phyloP scores from a whole-genome alignment of 2,113 vertebrate species.

The pig (Sus scrofa) region T2T-Sscrofa CM000822.6:28278501-28279000 shows the following conservation, averaged over 20 bases:
- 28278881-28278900: background rate
- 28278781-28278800: background rate
- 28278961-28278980: background rate
- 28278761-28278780: background rate
- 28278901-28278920: background rate
- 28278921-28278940: background rate
- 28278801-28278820: background rate
- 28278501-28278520: conserved; percentile 21
- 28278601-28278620: background rate
- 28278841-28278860: background rate
- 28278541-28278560: conserved; percentile 35
- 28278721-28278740: background rate
- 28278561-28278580: background rate
- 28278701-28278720: background rate
- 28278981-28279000: background rate
- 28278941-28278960: background rate
- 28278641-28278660: background rate
- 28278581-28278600: background rate
- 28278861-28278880: background rate
- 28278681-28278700: background rate
- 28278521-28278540: conserved; percentile 29
- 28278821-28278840: background rate
- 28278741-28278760: background rate
- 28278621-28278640: conserved; percentile 28
- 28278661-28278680: background rate